phyloP scores from a whole-genome alignment of 2,797 vertebrate species.

The Oreortyx pictus region DNA sequence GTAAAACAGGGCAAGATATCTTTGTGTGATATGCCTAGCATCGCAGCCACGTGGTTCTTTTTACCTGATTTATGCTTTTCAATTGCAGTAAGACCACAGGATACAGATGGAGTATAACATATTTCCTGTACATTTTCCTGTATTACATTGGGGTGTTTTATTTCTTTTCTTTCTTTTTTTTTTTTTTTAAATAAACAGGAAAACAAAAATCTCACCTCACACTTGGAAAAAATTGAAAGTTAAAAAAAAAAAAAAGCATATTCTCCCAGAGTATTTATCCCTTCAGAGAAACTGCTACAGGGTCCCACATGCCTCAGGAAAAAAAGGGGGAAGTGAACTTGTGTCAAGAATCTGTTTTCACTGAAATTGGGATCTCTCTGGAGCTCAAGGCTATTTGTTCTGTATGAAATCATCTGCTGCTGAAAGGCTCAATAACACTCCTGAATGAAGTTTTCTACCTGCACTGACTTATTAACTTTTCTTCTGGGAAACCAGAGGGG shows the following conservation, averaged over 20 bases:
- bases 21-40: background rate
- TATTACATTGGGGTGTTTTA: background rate
- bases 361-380: background rate
- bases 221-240: background rate
- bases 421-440: background rate
- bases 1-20: background rate
- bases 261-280: background rate
- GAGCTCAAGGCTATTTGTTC: background rate
- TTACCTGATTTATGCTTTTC: background rate
- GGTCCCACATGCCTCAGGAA: background rate
- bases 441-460: background rate
- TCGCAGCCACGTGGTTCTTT: background rate
- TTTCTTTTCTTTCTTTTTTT: too few relatives aligned
- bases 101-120: background rate
- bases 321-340: fast-evolving
- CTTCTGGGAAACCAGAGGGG: background rate
- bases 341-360: background rate
- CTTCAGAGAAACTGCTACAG: background rate
- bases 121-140: background rate
- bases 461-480: background rate
- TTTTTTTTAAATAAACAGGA: background rate
- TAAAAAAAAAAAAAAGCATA: background rate
- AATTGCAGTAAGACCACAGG: background rate
- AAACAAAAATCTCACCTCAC: background rate
- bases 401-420: background rate